These are phyloP conservation scores for Parnassius apollo DNA, from an alignment of 2,888 invertebrate genomes.

Conservation along the genomic window DNA sequence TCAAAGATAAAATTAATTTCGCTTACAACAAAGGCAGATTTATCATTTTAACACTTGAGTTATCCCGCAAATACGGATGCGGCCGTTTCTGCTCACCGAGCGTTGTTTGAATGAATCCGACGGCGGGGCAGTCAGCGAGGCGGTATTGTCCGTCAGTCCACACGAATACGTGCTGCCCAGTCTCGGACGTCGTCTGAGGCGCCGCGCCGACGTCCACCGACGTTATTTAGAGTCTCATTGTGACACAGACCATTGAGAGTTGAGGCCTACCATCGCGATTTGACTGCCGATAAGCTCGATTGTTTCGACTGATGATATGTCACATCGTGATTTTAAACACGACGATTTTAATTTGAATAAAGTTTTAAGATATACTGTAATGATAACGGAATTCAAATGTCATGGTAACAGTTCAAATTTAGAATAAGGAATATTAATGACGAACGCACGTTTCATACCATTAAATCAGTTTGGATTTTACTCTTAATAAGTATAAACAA, in stretches of 20 bases:
- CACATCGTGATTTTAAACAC: slow-evolving; percentile 45
- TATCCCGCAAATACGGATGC: slow-evolving; percentile 59
- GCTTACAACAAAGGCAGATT: slow-evolving; percentile 38
- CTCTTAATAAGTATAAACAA: too few relatives aligned
- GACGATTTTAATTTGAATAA: slow-evolving; percentile 20
- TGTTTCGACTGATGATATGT: slow-evolving; percentile 70
- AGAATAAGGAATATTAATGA: not conserved
- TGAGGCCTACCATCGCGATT: slow-evolving; percentile 58
- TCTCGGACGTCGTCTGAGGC: slow-evolving; percentile 64
- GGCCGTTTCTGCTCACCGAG: slow-evolving; percentile 42
- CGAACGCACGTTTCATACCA: too few relatives aligned
- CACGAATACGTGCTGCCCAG: slow-evolving; percentile 43
- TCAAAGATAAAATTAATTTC: slow-evolving; percentile 6
- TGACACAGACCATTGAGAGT: slow-evolving; percentile 60
- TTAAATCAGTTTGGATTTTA: too few relatives aligned
- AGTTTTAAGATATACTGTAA: not conserved
- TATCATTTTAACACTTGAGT: slow-evolving; percentile 56
- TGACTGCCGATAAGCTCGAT: slow-evolving; percentile 66
- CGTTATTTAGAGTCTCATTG: slow-evolving; percentile 78
- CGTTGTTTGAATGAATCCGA: slow-evolving; percentile 51
- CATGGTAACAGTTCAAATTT: slow-evolving; percentile 2
- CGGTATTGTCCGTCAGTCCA: slow-evolving; percentile 74
- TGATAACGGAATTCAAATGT: slow-evolving; percentile 23
- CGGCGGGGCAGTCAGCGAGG: slow-evolving; percentile 62
- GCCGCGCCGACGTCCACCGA: slow-evolving; percentile 65